Evolutionary conservation across 2,113 vertebrate genomes (phyloP).

Genomic region (Engraulis encrasicolus): DNA sequence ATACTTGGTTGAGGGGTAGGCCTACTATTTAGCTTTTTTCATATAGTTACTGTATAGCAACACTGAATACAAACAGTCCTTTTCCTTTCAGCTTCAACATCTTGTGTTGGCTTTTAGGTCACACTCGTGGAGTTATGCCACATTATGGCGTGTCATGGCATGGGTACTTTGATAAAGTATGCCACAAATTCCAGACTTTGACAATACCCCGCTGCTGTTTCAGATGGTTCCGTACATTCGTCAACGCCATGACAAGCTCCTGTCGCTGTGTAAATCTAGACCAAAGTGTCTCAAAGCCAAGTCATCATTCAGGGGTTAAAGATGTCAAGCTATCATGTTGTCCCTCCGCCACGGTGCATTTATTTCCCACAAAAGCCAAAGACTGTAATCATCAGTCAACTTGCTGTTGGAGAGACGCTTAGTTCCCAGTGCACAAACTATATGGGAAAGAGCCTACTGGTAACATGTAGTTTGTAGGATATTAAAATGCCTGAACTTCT

Average conservation of each 20-base stretch:
- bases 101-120: neutral
- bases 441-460: neutral
- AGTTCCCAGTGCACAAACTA: neutral
- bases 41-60: too few species aligned
- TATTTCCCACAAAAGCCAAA: neutral
- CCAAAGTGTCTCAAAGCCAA: conserved; percentile 17
- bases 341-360: neutral
- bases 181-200: neutral
- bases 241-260: neutral
- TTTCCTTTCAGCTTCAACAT: neutral
- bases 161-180: conserved; percentile 3
- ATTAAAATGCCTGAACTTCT: neutral
- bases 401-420: neutral
- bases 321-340: conserved; percentile 12
- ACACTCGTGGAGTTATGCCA: neutral
- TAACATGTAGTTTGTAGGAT: neutral
- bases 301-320: neutral
- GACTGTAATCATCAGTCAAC: neutral
- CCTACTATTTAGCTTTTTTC: too few species aligned
- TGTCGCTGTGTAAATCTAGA: conserved; percentile 17
- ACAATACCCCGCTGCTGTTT: neutral
- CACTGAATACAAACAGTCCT: neutral
- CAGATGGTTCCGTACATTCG: neutral
- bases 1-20: too few species aligned
- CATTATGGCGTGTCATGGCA: neutral